These are phyloP conservation scores for Elysia chlorotica DNA, from an alignment of 1,140 invertebrate genomes.

Conservation along the genomic window DNA sequence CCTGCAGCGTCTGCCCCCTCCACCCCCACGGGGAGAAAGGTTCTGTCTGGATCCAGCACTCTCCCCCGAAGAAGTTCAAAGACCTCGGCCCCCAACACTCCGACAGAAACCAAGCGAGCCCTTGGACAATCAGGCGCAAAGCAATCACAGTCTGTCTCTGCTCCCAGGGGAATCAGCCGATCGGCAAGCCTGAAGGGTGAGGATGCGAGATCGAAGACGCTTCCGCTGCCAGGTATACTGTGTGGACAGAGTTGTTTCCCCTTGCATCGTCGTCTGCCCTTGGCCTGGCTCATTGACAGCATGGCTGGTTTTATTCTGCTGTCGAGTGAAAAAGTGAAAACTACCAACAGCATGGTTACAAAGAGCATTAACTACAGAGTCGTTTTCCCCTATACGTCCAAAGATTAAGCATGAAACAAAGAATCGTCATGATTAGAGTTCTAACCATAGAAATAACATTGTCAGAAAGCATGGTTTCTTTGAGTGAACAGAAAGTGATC, in stretches of 20 bases:
- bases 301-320: slow-evolving; percentile 1
- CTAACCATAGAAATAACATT: too few relatives aligned
- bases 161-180: background rate
- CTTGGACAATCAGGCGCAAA: background rate
- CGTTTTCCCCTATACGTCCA: too few relatives aligned
- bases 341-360: too few relatives aligned
- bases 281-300: too few relatives aligned
- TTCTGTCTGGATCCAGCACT: slow-evolving; percentile 12
- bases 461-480: too few relatives aligned
- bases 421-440: too few relatives aligned
- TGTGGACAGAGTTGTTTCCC: background rate
- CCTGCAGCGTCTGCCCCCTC: background rate
- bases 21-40: slow-evolving; percentile 1
- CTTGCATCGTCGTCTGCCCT: background rate
- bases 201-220: slow-evolving; percentile 26
- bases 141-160: too few relatives aligned
- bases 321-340: too few relatives aligned
- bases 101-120: background rate
- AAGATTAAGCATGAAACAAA: too few relatives aligned
- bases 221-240: slow-evolving; percentile 32
- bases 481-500: too few relatives aligned
- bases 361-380: too few relatives aligned
- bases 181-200: slow-evolving; percentile 13
- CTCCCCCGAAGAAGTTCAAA: slow-evolving; percentile 1
- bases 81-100: background rate